A percentile compares a stretch with the other conserved stretches of the same genome.
These are phyloP conservation scores for Cinclus cinclus DNA, from an alignment of 2,113 vertebrate genomes.

Conservation along the genomic window DNA sequence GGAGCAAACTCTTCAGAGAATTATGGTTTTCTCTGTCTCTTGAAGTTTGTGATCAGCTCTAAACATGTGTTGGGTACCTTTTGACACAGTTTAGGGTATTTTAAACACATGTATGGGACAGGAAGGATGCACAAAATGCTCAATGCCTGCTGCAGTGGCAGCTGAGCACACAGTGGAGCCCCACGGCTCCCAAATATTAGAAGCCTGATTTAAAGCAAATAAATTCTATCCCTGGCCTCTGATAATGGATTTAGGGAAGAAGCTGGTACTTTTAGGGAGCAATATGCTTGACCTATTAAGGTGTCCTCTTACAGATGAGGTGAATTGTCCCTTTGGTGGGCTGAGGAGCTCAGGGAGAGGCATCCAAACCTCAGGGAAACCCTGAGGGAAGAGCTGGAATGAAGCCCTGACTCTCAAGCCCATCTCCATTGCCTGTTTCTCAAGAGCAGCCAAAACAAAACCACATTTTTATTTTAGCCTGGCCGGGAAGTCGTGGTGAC, in stretches of 20 bases:
- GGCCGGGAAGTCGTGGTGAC: not conserved
- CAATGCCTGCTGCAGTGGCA: not conserved
- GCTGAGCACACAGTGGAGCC: fast-evolving
- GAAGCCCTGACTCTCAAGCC: not conserved
- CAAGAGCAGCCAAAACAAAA: not conserved
- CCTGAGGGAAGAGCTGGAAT: not conserved
- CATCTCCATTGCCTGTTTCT: not conserved
- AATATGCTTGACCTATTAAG: not conserved
- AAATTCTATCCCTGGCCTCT: not conserved
- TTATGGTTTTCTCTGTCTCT: not conserved
- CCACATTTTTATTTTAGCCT: not conserved
- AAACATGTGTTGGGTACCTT: not conserved
- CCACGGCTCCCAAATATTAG: not conserved
- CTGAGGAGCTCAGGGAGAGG: not conserved
- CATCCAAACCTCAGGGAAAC: not conserved
- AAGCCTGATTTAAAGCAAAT: not conserved
- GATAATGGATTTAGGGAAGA: not conserved
- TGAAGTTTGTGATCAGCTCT: not conserved
- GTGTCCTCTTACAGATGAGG: not conserved
- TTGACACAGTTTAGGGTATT: not conserved
- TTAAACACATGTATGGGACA: not conserved
- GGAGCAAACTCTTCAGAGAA: not conserved
- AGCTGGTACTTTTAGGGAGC: not conserved
- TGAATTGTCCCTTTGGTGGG: not conserved
- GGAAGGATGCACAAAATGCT: not conserved